Evolutionary conservation across 2,113 vertebrate species (phyloP).

Genomic region (Colistium nudipinnis): DNA sequence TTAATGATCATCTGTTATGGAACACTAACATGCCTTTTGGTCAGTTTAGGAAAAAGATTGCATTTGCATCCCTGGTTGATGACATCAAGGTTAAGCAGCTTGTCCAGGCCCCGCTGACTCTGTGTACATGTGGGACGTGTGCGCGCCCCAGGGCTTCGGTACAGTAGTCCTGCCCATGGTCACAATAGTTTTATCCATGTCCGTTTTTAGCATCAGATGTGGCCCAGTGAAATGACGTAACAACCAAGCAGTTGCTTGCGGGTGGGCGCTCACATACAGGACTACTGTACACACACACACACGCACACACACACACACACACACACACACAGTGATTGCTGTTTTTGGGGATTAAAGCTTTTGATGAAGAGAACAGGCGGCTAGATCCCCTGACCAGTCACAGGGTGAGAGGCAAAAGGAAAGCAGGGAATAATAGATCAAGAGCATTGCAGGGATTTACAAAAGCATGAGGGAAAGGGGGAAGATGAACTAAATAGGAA

Average conservation of each 20-base stretch:
- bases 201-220: conserved; percentile 80
- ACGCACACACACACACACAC: no score
- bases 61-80: conserved; percentile 9
- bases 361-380: conserved; percentile 63
- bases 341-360: conserved; percentile 68
- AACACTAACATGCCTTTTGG: neutral
- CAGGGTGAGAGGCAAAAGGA: conserved; percentile 39
- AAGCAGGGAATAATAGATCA: conserved; percentile 36
- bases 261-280: conserved; percentile 65
- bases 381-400: conserved; percentile 64
- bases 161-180: conserved; percentile 68
- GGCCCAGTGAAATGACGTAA: conserved; percentile 79
- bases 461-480: conserved; percentile 19
- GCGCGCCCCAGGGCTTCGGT: conserved; percentile 15
- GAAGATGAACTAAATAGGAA: conserved; percentile 1
- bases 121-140: conserved; percentile 16
- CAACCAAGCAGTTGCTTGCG: conserved; percentile 54
- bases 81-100: conserved; percentile 49
- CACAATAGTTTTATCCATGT: conserved; percentile 79
- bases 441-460: conserved; percentile 33
- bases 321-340: conserved; percentile 53
- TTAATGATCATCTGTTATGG: neutral
- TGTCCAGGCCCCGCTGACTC: conserved; percentile 19
- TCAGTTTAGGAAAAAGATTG: conserved; percentile 13
- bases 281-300: conserved; percentile 34